Base-by-base conservation (phyloP, 2,797 vertebrate genomes). In the Nyctalus aviator region DNA sequence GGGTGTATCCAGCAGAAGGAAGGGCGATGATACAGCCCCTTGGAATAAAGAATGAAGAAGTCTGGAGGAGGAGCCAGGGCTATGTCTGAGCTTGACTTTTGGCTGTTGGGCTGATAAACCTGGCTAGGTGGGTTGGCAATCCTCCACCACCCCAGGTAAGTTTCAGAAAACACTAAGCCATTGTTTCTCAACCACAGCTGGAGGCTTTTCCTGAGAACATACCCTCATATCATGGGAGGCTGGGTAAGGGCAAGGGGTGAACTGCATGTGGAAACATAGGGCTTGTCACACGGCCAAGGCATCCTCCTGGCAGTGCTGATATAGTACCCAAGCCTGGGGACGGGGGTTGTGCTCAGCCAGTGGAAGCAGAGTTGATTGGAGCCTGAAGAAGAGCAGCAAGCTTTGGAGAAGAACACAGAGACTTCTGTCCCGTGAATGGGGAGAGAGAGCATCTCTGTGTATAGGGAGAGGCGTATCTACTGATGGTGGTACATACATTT, bases 71-170 rank as follows among this genome's bases (percentile, higher is more conserved):
- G 59, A 72, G 18, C 32, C 32, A 2, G 41, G 9, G 27, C 79
- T 81, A 15, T 89, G 95, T 92, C 91, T 94, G 59, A 92, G 55
- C 91, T 88, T 97, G 94, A 82, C 72, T 84, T 83, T 84, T 23
- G 35, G 37, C 37, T 37, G 32, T 66, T 48, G 44, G 79, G 57
- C 68, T 53, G 84, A 35, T 82, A 25, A 77, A 50, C 23, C 69
- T 93, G 86, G 62, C 75, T 59, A 44, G 66, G 5, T 73, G 81
- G 11, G 72, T 73, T 90, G 87, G 90, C 77, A 79, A 27, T 37
- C 10, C 12, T 79, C 35, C 14, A 46, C 64, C 21, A 71, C 57
- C 37, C 37, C 83, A 84, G 82, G 86, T 88, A 48, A 88, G 68
- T 91, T 87, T 57, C 84, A 90, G 57, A 64, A 91, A 78, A 94